Percentiles rank a stretch among this genome's conserved stretches.
Conservation (phyloP, 2,888 invertebrate genomes). For the Anoplius nigerrimus region DNA sequence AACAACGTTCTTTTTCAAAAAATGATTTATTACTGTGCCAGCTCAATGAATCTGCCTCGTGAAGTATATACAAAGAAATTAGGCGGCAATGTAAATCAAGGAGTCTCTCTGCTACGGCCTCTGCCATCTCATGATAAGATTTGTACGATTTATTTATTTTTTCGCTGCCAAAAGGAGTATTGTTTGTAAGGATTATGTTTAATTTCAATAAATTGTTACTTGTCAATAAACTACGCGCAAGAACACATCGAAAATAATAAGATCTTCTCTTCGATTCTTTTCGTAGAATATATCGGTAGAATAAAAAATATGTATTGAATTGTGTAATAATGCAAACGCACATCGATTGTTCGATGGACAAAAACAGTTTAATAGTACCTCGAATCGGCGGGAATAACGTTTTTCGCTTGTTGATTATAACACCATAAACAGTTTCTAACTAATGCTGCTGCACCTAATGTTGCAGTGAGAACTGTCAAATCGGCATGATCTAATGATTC, state of each 20-base stretch:
- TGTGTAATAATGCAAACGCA: neutral
- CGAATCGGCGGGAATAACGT: constrained; percentile 58
- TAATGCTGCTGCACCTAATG: constrained; percentile 87
- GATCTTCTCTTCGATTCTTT: no score
- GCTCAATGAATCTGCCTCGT: constrained; percentile 87
- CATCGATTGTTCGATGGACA: neutral
- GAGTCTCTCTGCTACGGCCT: constrained; percentile 88
- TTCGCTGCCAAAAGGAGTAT: constrained; percentile 49
- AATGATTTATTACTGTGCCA: constrained; percentile 83
- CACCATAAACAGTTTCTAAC: constrained; percentile 87
- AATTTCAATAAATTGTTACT: no score
- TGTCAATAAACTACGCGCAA: no score
- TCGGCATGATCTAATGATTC: constrained; percentile 91
- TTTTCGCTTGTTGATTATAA: constrained; percentile 81
- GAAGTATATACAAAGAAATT: constrained; percentile 86
- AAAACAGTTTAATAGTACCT: constrained; percentile 51
- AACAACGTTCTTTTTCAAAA: constrained; percentile 85
- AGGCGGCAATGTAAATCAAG: constrained; percentile 88
- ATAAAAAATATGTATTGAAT: neutral
- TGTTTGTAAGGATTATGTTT: no score
- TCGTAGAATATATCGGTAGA: no score
- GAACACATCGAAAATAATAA: no score
- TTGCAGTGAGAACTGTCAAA: constrained; percentile 86
- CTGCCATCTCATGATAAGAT: constrained; percentile 88
- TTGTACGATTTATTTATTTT: constrained; percentile 80